phyloP scores from a whole-genome alignment of 2,113 vertebrate species.

The Indri indri region DNA sequence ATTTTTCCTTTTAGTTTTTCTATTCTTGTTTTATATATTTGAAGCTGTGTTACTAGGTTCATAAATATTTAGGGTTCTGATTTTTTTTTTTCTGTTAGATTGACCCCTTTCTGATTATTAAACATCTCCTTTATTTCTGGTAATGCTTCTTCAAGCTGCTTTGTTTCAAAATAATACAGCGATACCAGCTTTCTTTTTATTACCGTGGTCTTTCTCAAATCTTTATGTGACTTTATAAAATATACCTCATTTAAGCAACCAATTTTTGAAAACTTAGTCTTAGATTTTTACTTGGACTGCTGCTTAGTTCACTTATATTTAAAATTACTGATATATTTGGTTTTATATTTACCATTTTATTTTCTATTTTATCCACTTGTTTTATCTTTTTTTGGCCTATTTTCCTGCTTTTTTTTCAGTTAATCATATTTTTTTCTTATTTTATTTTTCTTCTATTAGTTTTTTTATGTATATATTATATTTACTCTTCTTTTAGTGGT shows the following conservation, averaged over 20 bases:
- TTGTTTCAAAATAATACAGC: constrained; percentile 25
- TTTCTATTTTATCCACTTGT: background rate
- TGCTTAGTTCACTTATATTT: constrained; percentile 43
- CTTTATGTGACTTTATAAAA: background rate
- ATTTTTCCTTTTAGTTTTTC: background rate
- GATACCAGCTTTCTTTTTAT: background rate
- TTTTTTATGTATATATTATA: background rate
- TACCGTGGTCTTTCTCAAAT: background rate
- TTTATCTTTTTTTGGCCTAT: background rate
- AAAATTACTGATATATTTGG: background rate
- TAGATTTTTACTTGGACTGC: background rate
- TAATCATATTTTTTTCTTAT: background rate
- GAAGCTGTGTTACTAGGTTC: background rate
- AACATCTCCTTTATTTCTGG: background rate
- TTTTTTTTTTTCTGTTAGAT: background rate
- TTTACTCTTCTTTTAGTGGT: constrained; percentile 25
- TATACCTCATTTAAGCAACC: background rate
- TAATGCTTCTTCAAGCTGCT: background rate
- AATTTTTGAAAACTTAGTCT: background rate
- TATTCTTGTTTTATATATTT: constrained; percentile 25
- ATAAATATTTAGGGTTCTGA: background rate
- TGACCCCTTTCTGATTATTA: background rate
- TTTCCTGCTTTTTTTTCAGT: background rate
- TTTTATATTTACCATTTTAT: constrained; percentile 36
- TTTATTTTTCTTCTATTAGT: background rate